These are phyloP conservation scores for Hemistola chrysoprasaria DNA, from an alignment of 2,888 invertebrate genomes.

Conservation along the genomic window DNA sequence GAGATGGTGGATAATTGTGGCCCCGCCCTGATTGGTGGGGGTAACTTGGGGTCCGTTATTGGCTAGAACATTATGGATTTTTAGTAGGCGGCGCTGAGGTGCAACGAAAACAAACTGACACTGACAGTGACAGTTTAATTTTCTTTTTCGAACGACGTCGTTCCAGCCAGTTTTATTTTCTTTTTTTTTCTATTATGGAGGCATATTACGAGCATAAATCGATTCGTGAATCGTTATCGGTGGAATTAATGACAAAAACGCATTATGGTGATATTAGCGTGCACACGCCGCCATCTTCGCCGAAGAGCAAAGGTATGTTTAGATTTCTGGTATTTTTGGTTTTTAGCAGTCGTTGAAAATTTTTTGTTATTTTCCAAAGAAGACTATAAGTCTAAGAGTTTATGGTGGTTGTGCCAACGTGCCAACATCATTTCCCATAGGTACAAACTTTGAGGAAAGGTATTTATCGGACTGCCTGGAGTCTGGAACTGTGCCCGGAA, in stretches of 20 bases:
- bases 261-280: slow-evolving; percentile 43
- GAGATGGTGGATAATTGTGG: slow-evolving; percentile 58
- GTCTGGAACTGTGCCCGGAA: no score
- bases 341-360: no score
- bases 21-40: slow-evolving; percentile 74
- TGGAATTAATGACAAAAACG: slow-evolving; percentile 48
- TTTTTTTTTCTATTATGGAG: slow-evolving; percentile 46
- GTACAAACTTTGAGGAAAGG: no score
- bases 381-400: no score
- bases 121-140: slow-evolving; percentile 62
- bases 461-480: no score
- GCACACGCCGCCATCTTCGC: slow-evolving; percentile 60
- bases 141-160: slow-evolving; percentile 40
- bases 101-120: slow-evolving; percentile 52
- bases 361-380: no score
- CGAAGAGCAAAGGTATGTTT: slow-evolving; percentile 66
- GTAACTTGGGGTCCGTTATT: slow-evolving; percentile 59
- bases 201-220: slow-evolving; percentile 45
- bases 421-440: no score
- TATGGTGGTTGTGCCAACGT: no score
- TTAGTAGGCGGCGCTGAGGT: slow-evolving; percentile 54
- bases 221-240: slow-evolving; percentile 46
- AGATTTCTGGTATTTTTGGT: no score
- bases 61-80: slow-evolving; percentile 74
- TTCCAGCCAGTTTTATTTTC: slow-evolving; percentile 28